Evolutionary conservation across 2,113 vertebrate genomes (phyloP), one percentile per base, ranked within the genome.

Genomic region (Tyrannus savana): DNA sequence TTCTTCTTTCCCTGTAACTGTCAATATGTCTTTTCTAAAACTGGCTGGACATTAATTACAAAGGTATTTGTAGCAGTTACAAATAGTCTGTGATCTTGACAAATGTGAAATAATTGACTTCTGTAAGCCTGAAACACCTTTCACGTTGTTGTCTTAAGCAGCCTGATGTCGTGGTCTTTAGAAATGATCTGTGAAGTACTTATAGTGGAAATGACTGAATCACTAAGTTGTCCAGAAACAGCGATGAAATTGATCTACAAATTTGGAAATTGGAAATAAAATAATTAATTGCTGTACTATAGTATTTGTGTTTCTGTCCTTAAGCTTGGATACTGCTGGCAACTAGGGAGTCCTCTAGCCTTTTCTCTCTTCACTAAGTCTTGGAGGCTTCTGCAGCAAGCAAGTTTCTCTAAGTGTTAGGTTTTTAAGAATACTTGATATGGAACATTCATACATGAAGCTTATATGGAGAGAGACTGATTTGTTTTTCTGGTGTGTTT

Each of bases 251-350:
- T 67, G 5, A 42, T 71, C 24, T 78, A 30, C 28, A 44, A 2
- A 27, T 46, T 3, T 46, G 23, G 44, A 44, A 66, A 37, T 3
- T 88, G 39, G 72, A 71, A 75, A 74, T 60, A 19, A 72, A 62
- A 46, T 56, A 75, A 69, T 63, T 47, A 3, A 25, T 74, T 0
- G 0, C 27, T 17, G 7, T 27, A 44, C 21, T 28, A 18, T 4
- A 39, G 21, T 53, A 46, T 67, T 64, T 74, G 7, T 86, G 60
- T 87, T 90, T 92, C 30, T 87, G 15, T 74, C 77, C 12, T 42
- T 71, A 25, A 31, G 44, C 18, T 64, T 75, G 35, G 19, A 30
- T 93, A 8, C 33, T 78, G 37, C 77, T 91, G 47, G 58, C 37
- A 78, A 8, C 41, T 67, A 15, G 68, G 56, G 12, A 76, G 47